phyloP scores from a whole-genome alignment of 2,797 vertebrate genomes.

The Taeniopygia guttata region DNA sequence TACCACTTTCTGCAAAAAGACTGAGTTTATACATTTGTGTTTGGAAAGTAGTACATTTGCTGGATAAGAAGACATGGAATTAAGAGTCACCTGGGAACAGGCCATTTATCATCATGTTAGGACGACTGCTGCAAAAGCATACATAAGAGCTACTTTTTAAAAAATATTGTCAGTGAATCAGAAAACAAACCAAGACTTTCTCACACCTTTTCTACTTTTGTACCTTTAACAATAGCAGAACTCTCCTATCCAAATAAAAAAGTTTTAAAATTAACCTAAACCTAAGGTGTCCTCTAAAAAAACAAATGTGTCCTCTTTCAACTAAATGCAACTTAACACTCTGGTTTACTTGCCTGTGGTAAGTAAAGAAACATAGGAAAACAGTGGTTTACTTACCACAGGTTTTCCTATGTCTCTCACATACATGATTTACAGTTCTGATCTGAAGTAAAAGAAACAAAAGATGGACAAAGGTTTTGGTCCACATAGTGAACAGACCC shows the following conservation, averaged over 20 bases:
- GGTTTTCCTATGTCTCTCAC: not conserved
- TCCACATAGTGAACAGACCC: not conserved
- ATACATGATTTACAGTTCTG: not conserved
- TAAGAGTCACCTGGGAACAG: not conserved
- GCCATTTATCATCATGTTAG: not conserved
- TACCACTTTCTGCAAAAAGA: not conserved
- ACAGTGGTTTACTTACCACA: not conserved
- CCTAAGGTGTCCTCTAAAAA: not conserved
- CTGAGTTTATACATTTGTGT: not conserved
- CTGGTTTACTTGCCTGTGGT: not conserved
- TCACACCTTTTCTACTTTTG: not conserved
- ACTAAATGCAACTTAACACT: conserved; percentile 5
- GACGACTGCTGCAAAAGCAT: not conserved
- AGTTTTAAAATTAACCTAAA: conserved; percentile 35
- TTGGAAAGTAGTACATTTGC: not conserved
- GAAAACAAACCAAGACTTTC: not conserved
- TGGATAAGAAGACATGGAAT: not conserved
- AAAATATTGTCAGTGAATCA: not conserved
- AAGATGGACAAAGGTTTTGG: not conserved
- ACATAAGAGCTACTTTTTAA: not conserved
- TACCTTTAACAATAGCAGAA: not conserved
- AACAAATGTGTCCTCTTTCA: conserved; percentile 2
- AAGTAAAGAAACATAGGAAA: no score
- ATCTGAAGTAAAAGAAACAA: conserved; percentile 1
- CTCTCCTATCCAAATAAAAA: not conserved